Evolutionary conservation across 1,140 invertebrate species (phyloP).

Genomic region (Monomorium pharaonis): DNA sequence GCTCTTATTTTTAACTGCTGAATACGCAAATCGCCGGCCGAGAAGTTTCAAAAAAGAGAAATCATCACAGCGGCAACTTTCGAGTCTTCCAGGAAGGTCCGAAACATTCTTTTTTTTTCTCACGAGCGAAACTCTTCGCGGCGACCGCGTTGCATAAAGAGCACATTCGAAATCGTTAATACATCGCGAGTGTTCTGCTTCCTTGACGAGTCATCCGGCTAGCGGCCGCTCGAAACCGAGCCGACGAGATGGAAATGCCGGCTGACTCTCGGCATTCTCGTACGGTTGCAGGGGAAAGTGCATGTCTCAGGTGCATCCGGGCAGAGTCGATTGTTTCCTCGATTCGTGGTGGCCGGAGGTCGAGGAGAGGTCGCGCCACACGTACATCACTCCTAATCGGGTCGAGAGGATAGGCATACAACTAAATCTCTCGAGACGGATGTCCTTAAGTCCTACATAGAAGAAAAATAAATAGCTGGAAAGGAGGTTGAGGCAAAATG

Average conservation of each 20-base stretch:
- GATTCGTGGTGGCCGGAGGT: slow-evolving; percentile 25
- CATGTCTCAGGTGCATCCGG: slow-evolving; percentile 65
- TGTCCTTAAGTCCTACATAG: slow-evolving; percentile 68
- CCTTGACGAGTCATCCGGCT: slow-evolving; percentile 31
- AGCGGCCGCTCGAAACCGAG: slow-evolving; percentile 24
- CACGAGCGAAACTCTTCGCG: slow-evolving; percentile 63
- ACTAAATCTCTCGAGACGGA: slow-evolving; percentile 64
- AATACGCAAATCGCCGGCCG: slow-evolving; percentile 34
- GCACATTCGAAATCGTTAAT: slow-evolving; percentile 38
- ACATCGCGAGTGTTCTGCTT: slow-evolving; percentile 22
- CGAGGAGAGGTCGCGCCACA: slow-evolving; percentile 45
- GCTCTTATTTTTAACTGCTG: background rate
- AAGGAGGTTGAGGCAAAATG: slow-evolving; percentile 70
- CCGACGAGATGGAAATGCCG: slow-evolving; percentile 63
- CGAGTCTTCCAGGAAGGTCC: slow-evolving; percentile 72
- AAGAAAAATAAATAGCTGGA: slow-evolving; percentile 68
- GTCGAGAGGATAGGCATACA: slow-evolving; percentile 63
- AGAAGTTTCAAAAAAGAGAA: slow-evolving; percentile 70
- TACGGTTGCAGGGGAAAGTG: slow-evolving; percentile 68
- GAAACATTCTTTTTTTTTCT: slow-evolving; percentile 58
- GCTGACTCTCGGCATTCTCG: slow-evolving; percentile 12
- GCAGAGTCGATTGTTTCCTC: background rate
- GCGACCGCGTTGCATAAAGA: slow-evolving; percentile 58
- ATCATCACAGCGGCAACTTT: slow-evolving; percentile 68
- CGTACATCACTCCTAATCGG: slow-evolving; percentile 65